Percentiles rank a stretch among this genome's conserved stretches.
Conservation (phyloP, 2,113 vertebrate genomes). For the Dolichallabes microphthalmus region DNA sequence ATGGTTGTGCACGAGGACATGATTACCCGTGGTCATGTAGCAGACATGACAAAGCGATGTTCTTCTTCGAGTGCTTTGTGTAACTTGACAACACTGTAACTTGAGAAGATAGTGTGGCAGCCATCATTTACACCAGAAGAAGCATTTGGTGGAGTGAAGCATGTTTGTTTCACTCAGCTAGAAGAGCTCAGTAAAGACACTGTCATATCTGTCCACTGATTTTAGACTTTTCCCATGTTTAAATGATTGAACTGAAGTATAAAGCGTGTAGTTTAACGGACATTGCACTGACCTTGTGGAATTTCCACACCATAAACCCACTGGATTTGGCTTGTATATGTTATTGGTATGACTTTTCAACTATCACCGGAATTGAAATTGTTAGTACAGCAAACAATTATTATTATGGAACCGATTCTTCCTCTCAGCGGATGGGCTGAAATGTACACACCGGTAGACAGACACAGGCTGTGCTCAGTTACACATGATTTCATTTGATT, state of each 20-base stretch:
- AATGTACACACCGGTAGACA: constrained; percentile 28
- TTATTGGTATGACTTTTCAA: constrained; percentile 19
- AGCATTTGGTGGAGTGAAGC: constrained; percentile 30
- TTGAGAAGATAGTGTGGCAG: constrained; percentile 13
- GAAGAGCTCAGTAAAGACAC: constrained; percentile 55
- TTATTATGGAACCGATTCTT: constrained; percentile 27
- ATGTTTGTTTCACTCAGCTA: neutral
- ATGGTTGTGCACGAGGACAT: constrained; percentile 9
- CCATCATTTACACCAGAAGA: constrained; percentile 32
- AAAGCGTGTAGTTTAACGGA: constrained; percentile 5
- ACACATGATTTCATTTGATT: constrained; percentile 62
- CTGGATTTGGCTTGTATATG: constrained; percentile 4
- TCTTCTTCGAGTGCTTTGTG: neutral
- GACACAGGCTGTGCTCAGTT: constrained; percentile 58
- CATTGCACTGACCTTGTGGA: constrained; percentile 10
- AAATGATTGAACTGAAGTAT: neutral
- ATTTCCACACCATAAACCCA: constrained; percentile 1
- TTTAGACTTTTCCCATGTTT: neutral
- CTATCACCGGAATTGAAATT: constrained; percentile 31
- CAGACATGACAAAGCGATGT: constrained; percentile 20
- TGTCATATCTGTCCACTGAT: constrained; percentile 39
- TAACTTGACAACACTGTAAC: constrained; percentile 18
- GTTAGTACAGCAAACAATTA: constrained; percentile 40
- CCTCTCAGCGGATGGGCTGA: constrained; percentile 38
- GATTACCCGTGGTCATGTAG: constrained; percentile 26